These are phyloP conservation scores for Microplitis demolitor DNA, from an alignment of 1,140 invertebrate genomes.

Conservation along the genomic window DNA sequence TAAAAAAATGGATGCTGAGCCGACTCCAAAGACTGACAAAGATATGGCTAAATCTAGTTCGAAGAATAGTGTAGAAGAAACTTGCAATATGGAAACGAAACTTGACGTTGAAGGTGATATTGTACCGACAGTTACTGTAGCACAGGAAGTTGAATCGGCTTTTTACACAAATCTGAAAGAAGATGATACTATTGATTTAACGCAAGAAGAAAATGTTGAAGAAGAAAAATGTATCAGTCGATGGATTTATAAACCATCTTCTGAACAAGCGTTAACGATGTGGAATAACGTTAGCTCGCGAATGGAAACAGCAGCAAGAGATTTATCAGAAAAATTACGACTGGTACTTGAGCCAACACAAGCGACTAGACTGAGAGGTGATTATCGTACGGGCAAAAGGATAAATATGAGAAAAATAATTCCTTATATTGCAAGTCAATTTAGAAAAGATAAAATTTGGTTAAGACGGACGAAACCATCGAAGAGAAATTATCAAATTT, in stretches of 20 bases:
- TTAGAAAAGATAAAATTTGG: constrained; percentile 99
- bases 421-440: constrained; percentile 98
- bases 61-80: constrained; percentile 39
- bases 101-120: constrained; percentile 79
- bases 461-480: constrained; percentile 92
- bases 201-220: constrained; percentile 42
- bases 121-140: constrained; percentile 70
- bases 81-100: constrained; percentile 52
- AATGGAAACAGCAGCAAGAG: constrained; percentile 76
- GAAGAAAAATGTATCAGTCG: constrained; percentile 64
- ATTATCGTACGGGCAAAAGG: constrained; percentile 94
- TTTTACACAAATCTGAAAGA: constrained; percentile 63
- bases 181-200: too few relatives aligned
- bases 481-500: constrained; percentile 95
- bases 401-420: constrained; percentile 99
- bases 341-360: constrained; percentile 94
- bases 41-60: constrained; percentile 32
- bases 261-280: constrained; percentile 59
- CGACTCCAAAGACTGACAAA: constrained; percentile 57
- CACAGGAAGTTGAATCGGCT: constrained; percentile 73
- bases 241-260: constrained; percentile 61
- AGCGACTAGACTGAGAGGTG: constrained; percentile 87
- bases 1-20: constrained; percentile 48
- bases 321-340: constrained; percentile 91
- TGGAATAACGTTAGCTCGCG: constrained; percentile 67